Percentiles rank a stretch among this genome's conserved stretches.
phyloP scores from a whole-genome alignment of 2,888 invertebrate species.

The Gastracanthus pulcherrimus region DNA sequence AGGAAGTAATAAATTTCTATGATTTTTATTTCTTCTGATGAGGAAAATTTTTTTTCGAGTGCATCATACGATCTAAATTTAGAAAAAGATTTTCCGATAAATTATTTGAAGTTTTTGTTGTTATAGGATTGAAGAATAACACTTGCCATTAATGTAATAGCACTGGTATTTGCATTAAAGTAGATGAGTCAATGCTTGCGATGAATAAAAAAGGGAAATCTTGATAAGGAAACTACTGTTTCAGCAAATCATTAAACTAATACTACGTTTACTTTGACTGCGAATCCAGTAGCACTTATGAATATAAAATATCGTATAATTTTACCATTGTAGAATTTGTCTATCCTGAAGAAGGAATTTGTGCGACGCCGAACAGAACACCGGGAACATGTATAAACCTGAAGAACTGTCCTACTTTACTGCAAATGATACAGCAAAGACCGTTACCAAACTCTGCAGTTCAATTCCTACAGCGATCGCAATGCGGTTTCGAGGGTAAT shows the following conservation, averaged over 20 bases:
- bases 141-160: no score
- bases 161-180: neutral
- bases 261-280: neutral
- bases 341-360: neutral
- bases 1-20: neutral
- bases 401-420: constrained; percentile 76
- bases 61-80: neutral
- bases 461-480: constrained; percentile 81
- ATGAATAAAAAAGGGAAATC: neutral
- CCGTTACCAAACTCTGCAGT: constrained; percentile 75
- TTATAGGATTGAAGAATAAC: no score
- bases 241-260: neutral
- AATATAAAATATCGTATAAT: neutral
- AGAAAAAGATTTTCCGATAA: neutral
- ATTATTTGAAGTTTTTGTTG: no score
- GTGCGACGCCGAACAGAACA: constrained; percentile 73
- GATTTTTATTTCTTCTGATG: neutral
- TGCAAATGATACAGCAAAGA: constrained; percentile 74
- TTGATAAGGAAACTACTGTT: neutral
- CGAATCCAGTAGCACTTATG: no score
- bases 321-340: constrained; percentile 21
- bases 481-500: constrained; percentile 83
- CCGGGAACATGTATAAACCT: constrained; percentile 79
- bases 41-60: neutral
- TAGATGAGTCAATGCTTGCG: neutral